A percentile compares a stretch with the other conserved stretches of the same genome.
Conservation (phyloP, 2,797 vertebrate species). For the Novumbra hubbsi region DNA sequence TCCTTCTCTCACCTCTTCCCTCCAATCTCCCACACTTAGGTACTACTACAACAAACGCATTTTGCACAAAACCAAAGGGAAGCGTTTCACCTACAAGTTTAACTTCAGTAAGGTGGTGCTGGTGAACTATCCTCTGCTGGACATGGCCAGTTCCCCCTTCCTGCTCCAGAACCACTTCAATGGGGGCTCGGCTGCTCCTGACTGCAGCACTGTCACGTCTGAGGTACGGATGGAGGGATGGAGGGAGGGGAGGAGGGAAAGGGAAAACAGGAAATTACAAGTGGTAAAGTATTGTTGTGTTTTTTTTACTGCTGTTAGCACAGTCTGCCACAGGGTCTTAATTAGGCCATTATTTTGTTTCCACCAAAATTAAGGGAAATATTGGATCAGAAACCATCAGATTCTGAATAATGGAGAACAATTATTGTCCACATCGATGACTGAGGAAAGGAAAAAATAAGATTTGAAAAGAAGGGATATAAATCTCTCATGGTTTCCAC, state of each 20-base stretch:
- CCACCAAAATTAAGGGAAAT: background rate
- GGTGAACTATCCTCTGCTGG: slow-evolving; percentile 89
- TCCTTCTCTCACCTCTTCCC: slow-evolving; percentile 43
- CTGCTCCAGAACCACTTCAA: slow-evolving; percentile 87
- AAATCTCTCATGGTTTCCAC: background rate
- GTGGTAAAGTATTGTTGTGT: background rate
- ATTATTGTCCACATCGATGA: background rate
- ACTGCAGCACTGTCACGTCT: slow-evolving; percentile 80
- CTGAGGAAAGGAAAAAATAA: background rate
- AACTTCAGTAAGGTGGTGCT: slow-evolving; percentile 94
- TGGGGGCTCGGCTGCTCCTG: slow-evolving; percentile 74
- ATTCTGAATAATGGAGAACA: background rate
- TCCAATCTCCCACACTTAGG: slow-evolving; percentile 62
- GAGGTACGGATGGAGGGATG: slow-evolving; percentile 75
- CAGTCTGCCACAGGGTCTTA: background rate
- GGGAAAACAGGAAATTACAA: background rate
- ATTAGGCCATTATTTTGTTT: background rate
- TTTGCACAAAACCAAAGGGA: slow-evolving; percentile 94
- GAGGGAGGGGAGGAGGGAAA: background rate
- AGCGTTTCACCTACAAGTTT: slow-evolving; percentile 96
- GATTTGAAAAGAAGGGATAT: background rate
- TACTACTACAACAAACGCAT: slow-evolving; percentile 97
- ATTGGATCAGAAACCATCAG: background rate
- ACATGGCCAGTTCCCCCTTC: slow-evolving; percentile 86
- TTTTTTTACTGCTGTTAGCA: background rate